Evolutionary conservation across 2,888 invertebrate genomes (phyloP), one percentile per base, ranked within the genome.

Genomic region (Caenorhabditis japonica): DNA sequence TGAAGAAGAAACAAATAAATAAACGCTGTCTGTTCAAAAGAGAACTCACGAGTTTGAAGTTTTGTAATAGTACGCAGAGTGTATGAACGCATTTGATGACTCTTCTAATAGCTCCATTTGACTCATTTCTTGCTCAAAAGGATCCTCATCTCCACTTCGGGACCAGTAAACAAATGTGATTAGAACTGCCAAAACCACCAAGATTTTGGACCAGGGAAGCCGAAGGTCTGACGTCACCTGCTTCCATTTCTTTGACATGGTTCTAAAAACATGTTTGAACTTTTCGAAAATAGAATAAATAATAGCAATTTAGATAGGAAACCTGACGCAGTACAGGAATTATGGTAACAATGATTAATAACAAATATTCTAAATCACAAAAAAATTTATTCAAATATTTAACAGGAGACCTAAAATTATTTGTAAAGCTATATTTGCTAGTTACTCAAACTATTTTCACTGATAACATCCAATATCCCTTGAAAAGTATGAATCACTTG

Each of bases 391-490:
- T n/a, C n/a, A n/a, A n/a, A n/a, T n/a, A n/a, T n/a, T n/a, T n/a
- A n/a, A n/a, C n/a, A n/a, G n/a, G n/a, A n/a, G n/a, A n/a, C n/a
- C n/a, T n/a, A n/a, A n/a, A n/a, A n/a, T n/a, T n/a, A n/a, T n/a
- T n/a, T n/a, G n/a, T n/a, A n/a, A n/a, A n/a, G n/a, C n/a, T n/a
- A n/a, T n/a, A n/a, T n/a, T n/a, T n/a, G n/a, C n/a, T n/a, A n/a
- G n/a, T n/a, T n/a, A n/a, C n/a, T n/a, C n/a, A n/a, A n/a, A n/a
- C n/a, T n/a, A n/a, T 39, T 10, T 21, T 53, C 43, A 70, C 51
- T 70, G 70, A 70, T 70, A 70, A 44, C 70, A 70, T 12, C 70
- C 70, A 19, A 70, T 70, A 17, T 70, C 56, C 25, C 12, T 23
- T 7, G 55, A 49, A 15, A 61, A 70, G 25, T 39, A 34, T n/a